phyloP scores from a whole-genome alignment of 2,113 vertebrate genomes.

The Bufo bufo region DNA sequence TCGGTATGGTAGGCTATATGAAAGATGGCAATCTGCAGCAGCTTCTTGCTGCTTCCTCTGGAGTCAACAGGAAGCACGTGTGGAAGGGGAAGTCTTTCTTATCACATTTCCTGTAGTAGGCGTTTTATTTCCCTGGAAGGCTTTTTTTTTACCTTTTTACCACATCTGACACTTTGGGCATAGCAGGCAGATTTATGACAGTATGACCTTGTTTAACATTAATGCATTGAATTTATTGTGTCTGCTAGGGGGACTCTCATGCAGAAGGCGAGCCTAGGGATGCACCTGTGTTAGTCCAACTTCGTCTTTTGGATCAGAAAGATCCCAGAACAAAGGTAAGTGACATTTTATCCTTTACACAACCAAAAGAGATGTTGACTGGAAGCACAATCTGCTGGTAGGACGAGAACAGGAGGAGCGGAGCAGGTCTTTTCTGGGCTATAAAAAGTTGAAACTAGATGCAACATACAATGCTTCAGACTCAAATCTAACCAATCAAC shows the following conservation, averaged over 20 bases:
- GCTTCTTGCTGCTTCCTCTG: background rate
- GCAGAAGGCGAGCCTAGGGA: constrained; percentile 54
- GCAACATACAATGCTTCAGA: too few relatives aligned
- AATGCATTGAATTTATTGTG: background rate
- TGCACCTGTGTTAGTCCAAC: constrained; percentile 74
- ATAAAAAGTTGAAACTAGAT: too few relatives aligned
- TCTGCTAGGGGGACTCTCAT: constrained; percentile 14
- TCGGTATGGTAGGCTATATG: too few relatives aligned
- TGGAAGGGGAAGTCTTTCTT: too few relatives aligned
- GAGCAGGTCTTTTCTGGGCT: too few relatives aligned
- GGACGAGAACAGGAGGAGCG: too few relatives aligned
- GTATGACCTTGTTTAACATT: background rate
- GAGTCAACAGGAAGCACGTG: background rate
- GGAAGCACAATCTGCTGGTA: too few relatives aligned
- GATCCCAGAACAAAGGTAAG: constrained; percentile 80
- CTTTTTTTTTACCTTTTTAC: background rate
- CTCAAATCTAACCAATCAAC: too few relatives aligned
- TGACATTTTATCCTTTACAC: background rate
- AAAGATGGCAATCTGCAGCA: background rate
- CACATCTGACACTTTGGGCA: background rate
- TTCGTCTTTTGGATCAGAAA: constrained; percentile 79
- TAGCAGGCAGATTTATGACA: background rate
- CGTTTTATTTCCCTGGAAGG: too few relatives aligned
- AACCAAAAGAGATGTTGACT: background rate
- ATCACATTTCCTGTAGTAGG: too few relatives aligned